Evolutionary conservation across 2,797 vertebrate genomes (phyloP).

Genomic region (Aeoliscus strigatus): DNA sequence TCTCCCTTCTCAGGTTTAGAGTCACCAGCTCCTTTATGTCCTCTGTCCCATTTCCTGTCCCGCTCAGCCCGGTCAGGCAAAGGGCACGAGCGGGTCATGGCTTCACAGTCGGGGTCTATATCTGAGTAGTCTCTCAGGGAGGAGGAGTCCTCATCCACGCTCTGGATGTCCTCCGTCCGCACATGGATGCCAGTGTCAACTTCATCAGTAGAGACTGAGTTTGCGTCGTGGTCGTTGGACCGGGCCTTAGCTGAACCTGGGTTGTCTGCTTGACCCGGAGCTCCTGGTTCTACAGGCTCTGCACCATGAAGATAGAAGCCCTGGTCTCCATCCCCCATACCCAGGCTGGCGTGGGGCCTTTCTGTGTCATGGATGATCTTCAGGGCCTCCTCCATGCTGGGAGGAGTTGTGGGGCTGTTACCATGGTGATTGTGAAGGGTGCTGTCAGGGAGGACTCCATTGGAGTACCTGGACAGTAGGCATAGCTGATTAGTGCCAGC

Average conservation of each 20-base stretch:
- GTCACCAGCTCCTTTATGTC: constrained; percentile 16
- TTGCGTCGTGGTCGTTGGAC: constrained; percentile 74
- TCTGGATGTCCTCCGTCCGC: constrained; percentile 94
- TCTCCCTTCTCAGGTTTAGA: constrained; percentile 31
- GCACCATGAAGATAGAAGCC: constrained; percentile 89
- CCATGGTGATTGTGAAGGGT: constrained; percentile 55
- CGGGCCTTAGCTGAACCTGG: constrained; percentile 65
- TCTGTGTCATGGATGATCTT: constrained; percentile 94
- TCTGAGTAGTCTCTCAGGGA: constrained; percentile 95
- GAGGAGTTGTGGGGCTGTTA: constrained; percentile 79
- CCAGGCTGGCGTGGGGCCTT: constrained; percentile 75
- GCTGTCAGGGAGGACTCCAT: constrained; percentile 81
- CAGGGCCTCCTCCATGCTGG: constrained; percentile 93
- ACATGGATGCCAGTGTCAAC: constrained; percentile 97
- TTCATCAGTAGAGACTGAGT: constrained; percentile 83
- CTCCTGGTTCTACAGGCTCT: constrained; percentile 66
- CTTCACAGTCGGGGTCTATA: constrained; percentile 89
- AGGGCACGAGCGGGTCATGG: constrained; percentile 64
- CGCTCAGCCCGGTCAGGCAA: constrained; percentile 59
- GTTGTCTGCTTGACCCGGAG: constrained; percentile 35
- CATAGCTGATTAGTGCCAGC: not conserved
- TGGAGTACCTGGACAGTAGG: constrained; percentile 69
- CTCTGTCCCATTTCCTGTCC: constrained; percentile 30
- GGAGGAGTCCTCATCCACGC: constrained; percentile 92
- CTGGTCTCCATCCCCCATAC: constrained; percentile 74